Percentiles rank a stretch among this genome's conserved stretches.
Conservation (phyloP, 2,113 vertebrate genomes). For the Glaucomys volans region DNA sequence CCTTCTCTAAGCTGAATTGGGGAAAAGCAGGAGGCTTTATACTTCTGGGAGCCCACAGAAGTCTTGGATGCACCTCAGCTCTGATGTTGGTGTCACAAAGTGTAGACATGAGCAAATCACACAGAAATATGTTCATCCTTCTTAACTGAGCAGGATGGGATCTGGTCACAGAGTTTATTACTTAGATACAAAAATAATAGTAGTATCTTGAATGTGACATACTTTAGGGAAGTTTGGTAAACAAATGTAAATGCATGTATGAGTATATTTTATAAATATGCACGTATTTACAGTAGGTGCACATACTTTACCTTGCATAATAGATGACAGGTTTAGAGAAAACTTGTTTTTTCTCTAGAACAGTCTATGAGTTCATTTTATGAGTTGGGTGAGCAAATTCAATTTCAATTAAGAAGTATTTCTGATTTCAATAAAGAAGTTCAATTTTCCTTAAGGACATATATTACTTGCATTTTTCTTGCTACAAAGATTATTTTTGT, state of each 20-base stretch:
- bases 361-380: neutral
- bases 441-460: neutral
- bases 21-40: neutral
- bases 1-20: neutral
- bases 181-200: neutral
- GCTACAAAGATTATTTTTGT: neutral
- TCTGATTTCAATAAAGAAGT: neutral
- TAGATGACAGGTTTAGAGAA: neutral
- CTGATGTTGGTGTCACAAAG: no score
- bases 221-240: neutral
- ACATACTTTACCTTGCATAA: neutral
- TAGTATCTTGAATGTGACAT: neutral
- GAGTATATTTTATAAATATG: neutral
- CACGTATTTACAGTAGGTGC: neutral
- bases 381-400: neutral
- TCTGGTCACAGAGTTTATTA: neutral
- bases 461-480: neutral
- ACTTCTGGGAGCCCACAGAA: neutral
- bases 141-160: neutral
- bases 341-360: neutral
- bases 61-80: neutral
- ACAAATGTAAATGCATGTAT: neutral
- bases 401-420: neutral
- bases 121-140: neutral
- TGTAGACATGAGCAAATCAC: neutral